A percentile compares a stretch with the other conserved stretches of the same genome.
These are phyloP conservation scores for Pristionchus maxplancki DNA, from an alignment of 2,888 invertebrate genomes.

Conservation along the genomic window DNA sequence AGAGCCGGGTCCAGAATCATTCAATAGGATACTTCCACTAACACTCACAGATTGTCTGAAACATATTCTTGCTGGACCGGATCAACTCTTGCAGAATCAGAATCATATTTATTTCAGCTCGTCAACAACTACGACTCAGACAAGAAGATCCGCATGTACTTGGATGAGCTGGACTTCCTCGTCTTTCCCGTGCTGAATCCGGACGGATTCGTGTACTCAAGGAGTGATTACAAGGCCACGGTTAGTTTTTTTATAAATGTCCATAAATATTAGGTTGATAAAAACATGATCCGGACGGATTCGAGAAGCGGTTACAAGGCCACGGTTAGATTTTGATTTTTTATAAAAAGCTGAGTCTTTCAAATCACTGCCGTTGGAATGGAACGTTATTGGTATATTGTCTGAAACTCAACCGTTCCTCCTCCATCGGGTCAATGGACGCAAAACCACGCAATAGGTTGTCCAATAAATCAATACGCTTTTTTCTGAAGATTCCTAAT, in stretches of 20 bases:
- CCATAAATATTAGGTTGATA: too few species aligned
- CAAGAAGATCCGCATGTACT: conserved; percentile 66
- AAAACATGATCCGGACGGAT: too few species aligned
- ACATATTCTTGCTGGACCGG: background rate
- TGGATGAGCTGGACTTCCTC: conserved; percentile 72
- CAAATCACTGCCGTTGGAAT: too few species aligned
- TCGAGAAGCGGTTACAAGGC: too few species aligned
- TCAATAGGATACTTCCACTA: background rate
- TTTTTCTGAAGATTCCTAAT: background rate
- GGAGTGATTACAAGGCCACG: conserved; percentile 58
- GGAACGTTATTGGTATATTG: too few species aligned
- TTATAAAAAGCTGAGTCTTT: too few species aligned
- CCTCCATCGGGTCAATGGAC: too few species aligned
- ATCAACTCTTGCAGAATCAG: background rate
- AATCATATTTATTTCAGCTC: conserved; percentile 56
- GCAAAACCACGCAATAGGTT: too few species aligned
- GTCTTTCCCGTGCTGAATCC: conserved; percentile 76
- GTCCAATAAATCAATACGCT: too few species aligned
- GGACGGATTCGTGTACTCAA: conserved; percentile 74
- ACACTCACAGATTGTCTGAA: background rate
- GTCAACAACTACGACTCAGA: conserved; percentile 67
- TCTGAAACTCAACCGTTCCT: too few species aligned
- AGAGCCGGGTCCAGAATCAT: background rate
- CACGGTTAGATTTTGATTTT: too few species aligned
- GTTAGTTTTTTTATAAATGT: conserved; percentile 50